Evolutionary conservation across 2,888 invertebrate genomes (phyloP).

Genomic region (Junonia oenone): DNA sequence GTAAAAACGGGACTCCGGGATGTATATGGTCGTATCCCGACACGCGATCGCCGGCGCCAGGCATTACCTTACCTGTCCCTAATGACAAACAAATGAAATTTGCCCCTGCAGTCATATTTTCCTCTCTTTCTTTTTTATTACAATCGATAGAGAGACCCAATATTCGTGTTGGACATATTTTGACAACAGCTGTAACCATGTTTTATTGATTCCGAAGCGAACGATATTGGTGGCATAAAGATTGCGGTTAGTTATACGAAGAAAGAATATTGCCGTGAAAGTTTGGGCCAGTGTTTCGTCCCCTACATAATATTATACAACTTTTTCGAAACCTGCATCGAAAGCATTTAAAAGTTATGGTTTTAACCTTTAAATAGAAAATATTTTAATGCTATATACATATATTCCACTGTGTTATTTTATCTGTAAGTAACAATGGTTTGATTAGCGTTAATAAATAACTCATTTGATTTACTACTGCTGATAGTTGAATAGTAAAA

Average conservation of each 20-base stretch:
- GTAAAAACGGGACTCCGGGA: constrained; percentile 37
- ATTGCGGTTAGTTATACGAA: constrained; percentile 31
- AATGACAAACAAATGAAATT: constrained; percentile 62
- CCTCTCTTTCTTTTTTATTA: constrained; percentile 10
- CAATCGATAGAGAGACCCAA: constrained; percentile 9
- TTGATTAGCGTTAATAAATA: too few relatives aligned
- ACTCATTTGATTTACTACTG: too few relatives aligned
- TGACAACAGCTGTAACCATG: constrained; percentile 37
- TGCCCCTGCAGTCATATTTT: constrained; percentile 36
- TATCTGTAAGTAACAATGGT: too few relatives aligned
- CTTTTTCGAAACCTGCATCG: constrained; percentile 18
- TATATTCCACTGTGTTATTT: too few relatives aligned
- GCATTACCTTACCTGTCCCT: constrained; percentile 50
- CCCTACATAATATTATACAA: constrained; percentile 32
- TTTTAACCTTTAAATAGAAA: too few relatives aligned
- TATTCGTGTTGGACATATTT: constrained; percentile 29
- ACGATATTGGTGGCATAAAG: constrained; percentile 39
- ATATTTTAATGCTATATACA: too few relatives aligned
- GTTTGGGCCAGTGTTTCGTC: constrained; percentile 19
- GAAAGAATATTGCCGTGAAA: constrained; percentile 29
- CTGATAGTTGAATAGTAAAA: too few relatives aligned
- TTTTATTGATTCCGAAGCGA: constrained; percentile 55
- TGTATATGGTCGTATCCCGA: constrained; percentile 35
- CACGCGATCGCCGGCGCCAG: constrained; percentile 64
- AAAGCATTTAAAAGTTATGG: constrained; percentile 2